Evolutionary conservation across 2,888 invertebrate genomes (phyloP).

Genomic region (Trichopria drosophilae): DNA sequence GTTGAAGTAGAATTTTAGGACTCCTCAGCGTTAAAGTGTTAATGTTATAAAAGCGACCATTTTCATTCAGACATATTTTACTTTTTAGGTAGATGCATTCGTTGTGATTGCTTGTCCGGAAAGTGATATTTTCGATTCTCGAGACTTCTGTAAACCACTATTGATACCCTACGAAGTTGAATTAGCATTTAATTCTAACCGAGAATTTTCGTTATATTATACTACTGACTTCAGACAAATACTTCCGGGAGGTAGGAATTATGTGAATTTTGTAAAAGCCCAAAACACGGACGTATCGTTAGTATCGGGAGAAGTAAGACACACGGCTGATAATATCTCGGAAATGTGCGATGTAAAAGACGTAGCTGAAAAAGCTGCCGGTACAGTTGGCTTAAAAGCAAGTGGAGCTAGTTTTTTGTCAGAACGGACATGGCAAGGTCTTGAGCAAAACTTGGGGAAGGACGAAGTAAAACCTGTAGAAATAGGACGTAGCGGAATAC

Average conservation of each 20-base stretch:
- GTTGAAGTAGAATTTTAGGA: background rate
- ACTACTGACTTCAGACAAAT: constrained; percentile 77
- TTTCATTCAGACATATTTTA: constrained; percentile 28
- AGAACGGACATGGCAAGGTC: constrained; percentile 79
- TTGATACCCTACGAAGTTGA: constrained; percentile 93
- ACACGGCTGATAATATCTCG: constrained; percentile 43
- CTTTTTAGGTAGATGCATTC: constrained; percentile 81
- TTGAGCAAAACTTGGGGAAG: constrained; percentile 79
- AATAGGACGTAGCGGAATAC: constrained; percentile 77
- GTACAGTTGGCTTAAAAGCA: constrained; percentile 59
- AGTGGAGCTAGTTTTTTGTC: constrained; percentile 69
- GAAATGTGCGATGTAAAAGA: constrained; percentile 51
- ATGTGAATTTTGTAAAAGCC: constrained; percentile 56
- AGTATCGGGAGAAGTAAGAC: constrained; percentile 72
- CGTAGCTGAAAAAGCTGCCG: constrained; percentile 42
- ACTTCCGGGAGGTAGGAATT: constrained; percentile 66
- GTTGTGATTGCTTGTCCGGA: constrained; percentile 91
- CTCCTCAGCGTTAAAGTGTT: no score
- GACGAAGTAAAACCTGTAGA: constrained; percentile 70
- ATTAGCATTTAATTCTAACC: constrained; percentile 70
- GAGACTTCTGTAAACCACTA: constrained; percentile 88
- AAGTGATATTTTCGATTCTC: constrained; percentile 79
- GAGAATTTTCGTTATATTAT: constrained; percentile 64
- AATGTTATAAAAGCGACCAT: constrained; percentile 26
- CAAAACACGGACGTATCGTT: constrained; percentile 70